Base-by-base conservation (phyloP, 2,888 invertebrate genomes). In the Onchidella celtica region DNA sequence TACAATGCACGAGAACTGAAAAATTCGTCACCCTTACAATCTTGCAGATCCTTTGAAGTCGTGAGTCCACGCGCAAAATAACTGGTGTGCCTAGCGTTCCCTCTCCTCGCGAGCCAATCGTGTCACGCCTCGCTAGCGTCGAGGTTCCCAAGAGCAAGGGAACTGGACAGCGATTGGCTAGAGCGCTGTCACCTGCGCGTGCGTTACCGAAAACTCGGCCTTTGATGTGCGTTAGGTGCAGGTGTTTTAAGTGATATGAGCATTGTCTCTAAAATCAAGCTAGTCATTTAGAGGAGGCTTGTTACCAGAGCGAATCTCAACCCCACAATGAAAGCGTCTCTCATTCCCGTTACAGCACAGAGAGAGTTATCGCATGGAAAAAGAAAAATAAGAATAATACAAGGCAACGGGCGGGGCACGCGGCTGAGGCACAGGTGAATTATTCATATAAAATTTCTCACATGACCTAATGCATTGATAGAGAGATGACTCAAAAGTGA, bases 111-210 rank as follows among this genome's bases (percentile, higher is more conserved):
- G n/a, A 24, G 38, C 78, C 78, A 78, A 78, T 78, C 36, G 66
- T 24, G n/a, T 6, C 27, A 14, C 29, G 21, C 21, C 59, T 38
- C 69, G 11, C n/a, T 32, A 57, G 78, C 78, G 70, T 78, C n/a
- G 78, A 36, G 55, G 36, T 38, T 38, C 70, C 59, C 69, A 40
- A 24, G 29, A 32, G 78, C 47, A 40, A 32, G 38, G 61, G 29
- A 27, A 29, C 69, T 11, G 61, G 0, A 38, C 21, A 24, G 3
- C 27, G 38, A 78, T 78, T 78, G 78, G 78, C 27, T 57, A n/a
- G 61, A n/a, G 9, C 4, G 17, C 61, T 70, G 61, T 69, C 78
- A 78, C 78, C 78, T 78, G 78, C 78, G 78, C 61, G 69, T 78
- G 78, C 78, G 66, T 78, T 70, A 78, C 59, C 69, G 78, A 78